These are phyloP conservation scores for Oopsacas minuta DNA, from an alignment of 37 sponge, comb jelly and placozoan species.

Conservation along the genomic window DNA sequence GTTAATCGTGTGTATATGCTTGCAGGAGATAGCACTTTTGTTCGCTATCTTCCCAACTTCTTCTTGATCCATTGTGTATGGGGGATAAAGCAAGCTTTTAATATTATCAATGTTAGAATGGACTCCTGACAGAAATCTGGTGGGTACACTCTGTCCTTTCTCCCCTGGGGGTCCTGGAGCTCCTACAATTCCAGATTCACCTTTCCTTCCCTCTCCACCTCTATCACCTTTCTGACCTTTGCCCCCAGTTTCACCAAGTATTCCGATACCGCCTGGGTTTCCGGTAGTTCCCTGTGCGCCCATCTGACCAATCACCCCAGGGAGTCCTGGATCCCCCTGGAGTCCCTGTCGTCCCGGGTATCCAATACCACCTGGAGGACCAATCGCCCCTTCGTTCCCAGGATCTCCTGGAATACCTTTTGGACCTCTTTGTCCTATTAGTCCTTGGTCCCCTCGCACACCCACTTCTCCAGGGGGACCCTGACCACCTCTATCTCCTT, in stretches of 20 bases:
- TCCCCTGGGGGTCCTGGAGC: neutral
- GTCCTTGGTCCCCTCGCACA: neutral
- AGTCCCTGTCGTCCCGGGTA: neutral
- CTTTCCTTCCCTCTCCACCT: neutral
- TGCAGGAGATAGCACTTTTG: neutral
- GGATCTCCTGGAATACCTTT: neutral
- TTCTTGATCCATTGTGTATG: neutral
- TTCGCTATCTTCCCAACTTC: neutral
- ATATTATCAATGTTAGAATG: neutral
- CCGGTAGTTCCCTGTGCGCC: neutral
- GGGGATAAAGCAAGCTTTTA: neutral
- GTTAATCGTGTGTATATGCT: neutral
- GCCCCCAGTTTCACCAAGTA: neutral
- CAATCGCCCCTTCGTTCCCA: neutral
- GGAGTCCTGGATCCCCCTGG: neutral
- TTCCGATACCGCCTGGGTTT: neutral
- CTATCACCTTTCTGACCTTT: neutral
- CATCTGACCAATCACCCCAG: neutral
- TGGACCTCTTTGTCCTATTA: neutral
- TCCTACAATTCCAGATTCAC: neutral
- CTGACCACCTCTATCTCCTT: neutral
- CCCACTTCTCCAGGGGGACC: neutral
- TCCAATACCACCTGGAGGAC: neutral
- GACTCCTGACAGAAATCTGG: neutral
- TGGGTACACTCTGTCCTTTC: neutral